Percentiles rank a stretch among this genome's conserved stretches.
Conservation (phyloP, 2,888 invertebrate genomes). For the Polydesmus complanatus region DNA sequence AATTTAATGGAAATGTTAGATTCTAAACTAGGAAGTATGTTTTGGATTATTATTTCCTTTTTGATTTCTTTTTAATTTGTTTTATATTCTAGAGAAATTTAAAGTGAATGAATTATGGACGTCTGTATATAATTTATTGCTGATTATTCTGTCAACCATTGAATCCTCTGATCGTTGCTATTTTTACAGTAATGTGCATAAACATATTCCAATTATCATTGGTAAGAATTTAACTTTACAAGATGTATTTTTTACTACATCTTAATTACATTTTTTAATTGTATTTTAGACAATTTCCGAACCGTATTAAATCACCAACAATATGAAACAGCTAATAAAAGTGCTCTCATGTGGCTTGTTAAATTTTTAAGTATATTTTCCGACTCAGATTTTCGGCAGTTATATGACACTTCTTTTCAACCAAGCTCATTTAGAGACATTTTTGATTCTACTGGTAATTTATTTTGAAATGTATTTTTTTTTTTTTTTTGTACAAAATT, state of each 20-base stretch:
- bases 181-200: not conserved
- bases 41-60: too few relatives aligned
- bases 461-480: not conserved
- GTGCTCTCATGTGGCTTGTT: not conserved
- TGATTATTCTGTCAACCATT: not conserved
- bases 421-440: not conserved
- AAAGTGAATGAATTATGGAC: not conserved
- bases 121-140: not conserved
- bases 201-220: not conserved
- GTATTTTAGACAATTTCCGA: too few relatives aligned
- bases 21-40: not conserved
- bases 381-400: not conserved
- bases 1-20: not conserved
- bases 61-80: not conserved
- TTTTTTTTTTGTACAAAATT: too few relatives aligned
- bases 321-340: too few relatives aligned
- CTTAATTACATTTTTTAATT: too few relatives aligned
- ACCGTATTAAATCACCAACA: too few relatives aligned
- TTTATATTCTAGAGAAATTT: not conserved
- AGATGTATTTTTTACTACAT: too few relatives aligned
- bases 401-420: not conserved
- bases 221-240: too few relatives aligned
- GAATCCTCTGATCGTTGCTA: not conserved
- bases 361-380: not conserved
- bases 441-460: not conserved